Evolutionary conservation across 2,888 invertebrate species (phyloP).

Genomic region (Harmothoe impar): DNA sequence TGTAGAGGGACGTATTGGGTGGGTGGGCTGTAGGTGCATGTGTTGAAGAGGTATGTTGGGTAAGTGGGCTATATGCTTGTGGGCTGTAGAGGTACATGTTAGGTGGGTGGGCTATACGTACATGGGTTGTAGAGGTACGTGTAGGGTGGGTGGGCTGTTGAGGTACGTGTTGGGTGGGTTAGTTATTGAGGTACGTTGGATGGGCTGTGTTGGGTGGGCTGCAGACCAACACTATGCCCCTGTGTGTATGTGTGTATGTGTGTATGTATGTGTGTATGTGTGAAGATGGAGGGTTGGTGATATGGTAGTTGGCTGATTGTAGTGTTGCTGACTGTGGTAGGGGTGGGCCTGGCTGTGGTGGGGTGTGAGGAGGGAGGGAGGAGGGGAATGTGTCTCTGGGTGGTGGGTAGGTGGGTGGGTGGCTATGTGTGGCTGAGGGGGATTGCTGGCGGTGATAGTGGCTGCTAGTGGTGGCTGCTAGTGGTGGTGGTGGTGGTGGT

Average conservation of each 20-base stretch:
- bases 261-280: neutral
- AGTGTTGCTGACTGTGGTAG: no score
- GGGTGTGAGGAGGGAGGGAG: no score
- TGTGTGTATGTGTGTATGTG: neutral
- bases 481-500: neutral
- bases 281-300: neutral
- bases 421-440: neutral
- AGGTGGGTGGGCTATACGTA: neutral
- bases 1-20: neutral
- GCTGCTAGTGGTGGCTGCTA: neutral
- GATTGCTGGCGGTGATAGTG: neutral
- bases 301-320: no score
- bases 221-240: neutral
- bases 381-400: neutral
- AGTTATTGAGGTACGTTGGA: neutral
- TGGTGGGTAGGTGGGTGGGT: conserved; percentile 29
- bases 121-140: neutral
- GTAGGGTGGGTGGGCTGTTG: neutral
- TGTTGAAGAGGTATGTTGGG: neutral
- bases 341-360: no score
- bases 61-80: neutral
- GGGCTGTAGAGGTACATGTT: neutral
- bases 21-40: neutral
- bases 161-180: neutral
- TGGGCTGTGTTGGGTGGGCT: neutral